Evolutionary conservation across 2,797 vertebrate species (phyloP).

Genomic region (Poeciliopsis gracilis): DNA sequence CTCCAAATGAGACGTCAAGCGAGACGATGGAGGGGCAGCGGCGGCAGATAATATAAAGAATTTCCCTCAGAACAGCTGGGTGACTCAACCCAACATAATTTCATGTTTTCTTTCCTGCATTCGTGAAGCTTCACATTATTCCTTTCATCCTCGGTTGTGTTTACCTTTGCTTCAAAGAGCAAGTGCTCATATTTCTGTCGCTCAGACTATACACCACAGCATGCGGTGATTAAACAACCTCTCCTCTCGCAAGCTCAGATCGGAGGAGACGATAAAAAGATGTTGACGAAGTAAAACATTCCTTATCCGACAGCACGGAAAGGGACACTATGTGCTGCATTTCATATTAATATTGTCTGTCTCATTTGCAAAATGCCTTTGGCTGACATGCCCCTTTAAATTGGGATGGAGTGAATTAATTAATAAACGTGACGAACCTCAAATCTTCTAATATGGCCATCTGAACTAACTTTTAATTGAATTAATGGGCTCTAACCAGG

Average conservation of each 20-base stretch:
- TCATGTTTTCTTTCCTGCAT: neutral
- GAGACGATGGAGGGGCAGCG: conserved; percentile 4
- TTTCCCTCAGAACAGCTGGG: neutral
- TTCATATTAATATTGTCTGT: neutral
- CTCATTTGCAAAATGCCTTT: neutral
- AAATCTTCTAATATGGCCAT: neutral
- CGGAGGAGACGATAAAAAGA: neutral
- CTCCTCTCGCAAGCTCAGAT: neutral
- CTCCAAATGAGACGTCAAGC: conserved; percentile 3
- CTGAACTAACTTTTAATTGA: neutral
- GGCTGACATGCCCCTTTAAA: neutral
- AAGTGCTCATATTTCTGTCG: conserved; percentile 4
- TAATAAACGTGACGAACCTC: neutral
- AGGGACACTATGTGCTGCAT: neutral
- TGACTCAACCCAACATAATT: neutral
- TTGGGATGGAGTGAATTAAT: neutral
- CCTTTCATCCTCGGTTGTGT: conserved; percentile 14
- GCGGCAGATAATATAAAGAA: neutral
- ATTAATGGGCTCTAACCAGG: neutral
- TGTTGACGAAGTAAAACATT: neutral
- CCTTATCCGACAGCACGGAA: neutral
- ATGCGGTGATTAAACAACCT: neutral
- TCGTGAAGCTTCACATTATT: conserved; percentile 10
- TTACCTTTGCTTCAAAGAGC: conserved; percentile 14
- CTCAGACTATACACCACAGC: neutral